Base-by-base conservation (phyloP, 2,113 vertebrate species). In the Caretta caretta region DNA sequence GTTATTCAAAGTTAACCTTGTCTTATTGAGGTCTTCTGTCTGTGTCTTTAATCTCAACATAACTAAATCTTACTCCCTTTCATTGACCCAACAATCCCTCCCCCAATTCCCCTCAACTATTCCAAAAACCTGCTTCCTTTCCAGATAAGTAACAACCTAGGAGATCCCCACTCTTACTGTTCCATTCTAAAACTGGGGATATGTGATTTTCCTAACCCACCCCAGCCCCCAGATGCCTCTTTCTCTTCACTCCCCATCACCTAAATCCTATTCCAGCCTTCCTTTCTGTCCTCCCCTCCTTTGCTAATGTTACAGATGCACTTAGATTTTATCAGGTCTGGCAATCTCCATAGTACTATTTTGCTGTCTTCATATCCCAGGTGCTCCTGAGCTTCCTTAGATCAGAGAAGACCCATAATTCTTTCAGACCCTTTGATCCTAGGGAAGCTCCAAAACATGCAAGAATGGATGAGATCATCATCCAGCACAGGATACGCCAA, bases 231-330 rank as follows among this genome's bases (percentile, higher is more conserved):
- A 31, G 72, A 0, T 53, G 3, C 2, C 88, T 59, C 12, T 83
- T 83, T 89, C 10, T 4, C 84, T 94, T 90, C 83, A 5, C 2
- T 62, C 86, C 90, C 25, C 10, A 20, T 3, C 78, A n/a, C 8
- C 72, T 9, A 10, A 3, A 2, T 79, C 85, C 27, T 38, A 25
- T 72, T 29, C 5, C 80, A 84, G 38, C 8, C 16, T 91, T 85
- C 85, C 29, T 7, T 93, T 6, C 59, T 87, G 22, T 6, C 81
- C 3, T 86, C 2, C 42, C 19, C 8, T 27, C 8, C 35, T 75
- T 57, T 80, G 8, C 7, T 72, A 11, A 0, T 20, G 49, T 76
- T 92, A 35, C 85, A 84, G 2, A 0, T 12, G 19, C 1, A 0
- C 16, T 79, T 80, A 49, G 59, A 46, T 62, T 5, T 14, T 16